Evolutionary conservation across 2,113 vertebrate species (phyloP).

Genomic region (Empidonax traillii): DNA sequence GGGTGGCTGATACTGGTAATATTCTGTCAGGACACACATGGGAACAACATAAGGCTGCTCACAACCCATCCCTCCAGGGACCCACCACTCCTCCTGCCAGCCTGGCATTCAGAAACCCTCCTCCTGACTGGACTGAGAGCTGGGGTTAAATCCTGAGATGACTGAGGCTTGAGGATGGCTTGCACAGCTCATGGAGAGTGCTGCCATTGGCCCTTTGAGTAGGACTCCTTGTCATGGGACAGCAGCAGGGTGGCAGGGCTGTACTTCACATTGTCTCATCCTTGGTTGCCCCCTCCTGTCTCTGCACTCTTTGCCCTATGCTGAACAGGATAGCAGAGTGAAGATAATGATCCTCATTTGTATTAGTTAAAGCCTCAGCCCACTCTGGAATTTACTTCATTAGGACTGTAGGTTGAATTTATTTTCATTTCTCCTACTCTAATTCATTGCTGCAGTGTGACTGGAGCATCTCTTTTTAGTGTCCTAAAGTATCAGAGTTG

Average conservation of each 20-base stretch:
- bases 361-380: constrained; percentile 73
- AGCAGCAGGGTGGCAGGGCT: background rate
- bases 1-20: background rate
- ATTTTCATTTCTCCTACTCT: constrained; percentile 69
- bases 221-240: background rate
- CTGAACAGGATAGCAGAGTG: constrained; percentile 55
- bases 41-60: background rate
- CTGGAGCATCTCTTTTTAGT: constrained; percentile 13
- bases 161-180: background rate
- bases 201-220: background rate
- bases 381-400: constrained; percentile 71
- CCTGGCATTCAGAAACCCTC: background rate
- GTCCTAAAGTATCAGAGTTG: background rate
- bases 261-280: background rate
- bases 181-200: background rate
- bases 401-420: constrained; percentile 67
- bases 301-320: constrained; percentile 26
- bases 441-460: constrained; percentile 39
- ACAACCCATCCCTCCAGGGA: background rate
- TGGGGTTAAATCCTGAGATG: background rate
- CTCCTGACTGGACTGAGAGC: background rate
- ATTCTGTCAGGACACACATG: background rate
- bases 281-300: constrained; percentile 18
- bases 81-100: background rate
- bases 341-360: constrained; percentile 76